These are phyloP conservation scores for Dromiciops gliroides DNA, from an alignment of 2,113 vertebrate genomes.

Conservation along the genomic window DNA sequence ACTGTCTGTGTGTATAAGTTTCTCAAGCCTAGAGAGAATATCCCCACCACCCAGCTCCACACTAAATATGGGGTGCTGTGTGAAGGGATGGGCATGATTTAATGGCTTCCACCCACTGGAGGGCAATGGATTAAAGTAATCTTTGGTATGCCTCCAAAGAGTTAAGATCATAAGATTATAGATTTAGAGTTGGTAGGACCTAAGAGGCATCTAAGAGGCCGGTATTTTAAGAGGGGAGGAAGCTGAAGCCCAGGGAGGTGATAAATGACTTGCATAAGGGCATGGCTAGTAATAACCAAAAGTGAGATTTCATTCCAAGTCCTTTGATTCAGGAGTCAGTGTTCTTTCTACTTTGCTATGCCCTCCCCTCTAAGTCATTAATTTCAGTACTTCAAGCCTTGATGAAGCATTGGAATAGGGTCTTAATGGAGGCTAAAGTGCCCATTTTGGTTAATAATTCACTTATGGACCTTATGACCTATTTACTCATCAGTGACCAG, in stretches of 20 bases:
- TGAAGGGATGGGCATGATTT: neutral
- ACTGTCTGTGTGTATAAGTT: neutral
- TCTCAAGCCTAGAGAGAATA: neutral
- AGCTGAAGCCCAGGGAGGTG: neutral
- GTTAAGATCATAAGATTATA: neutral
- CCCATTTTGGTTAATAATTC: neutral
- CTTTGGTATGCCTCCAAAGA: conserved; percentile 1
- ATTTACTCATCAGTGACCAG: neutral
- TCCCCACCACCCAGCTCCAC: neutral
- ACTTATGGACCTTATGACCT: neutral
- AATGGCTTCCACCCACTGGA: neutral
- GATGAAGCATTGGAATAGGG: neutral
- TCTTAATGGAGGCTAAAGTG: neutral
- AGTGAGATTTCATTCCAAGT: neutral
- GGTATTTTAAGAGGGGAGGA: neutral
- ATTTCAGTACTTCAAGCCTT: neutral
- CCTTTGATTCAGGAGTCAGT: neutral
- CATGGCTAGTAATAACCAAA: neutral
- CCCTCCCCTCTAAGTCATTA: neutral
- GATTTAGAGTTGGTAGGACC: neutral
- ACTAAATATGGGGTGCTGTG: neutral
- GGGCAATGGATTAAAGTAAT: neutral
- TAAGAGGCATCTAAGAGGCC: neutral
- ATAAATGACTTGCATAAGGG: neutral
- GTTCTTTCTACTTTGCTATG: neutral